phyloP scores from a whole-genome alignment of 64 coral and sea anemone species.

The Hydrozoanthus tunicans region DNA sequence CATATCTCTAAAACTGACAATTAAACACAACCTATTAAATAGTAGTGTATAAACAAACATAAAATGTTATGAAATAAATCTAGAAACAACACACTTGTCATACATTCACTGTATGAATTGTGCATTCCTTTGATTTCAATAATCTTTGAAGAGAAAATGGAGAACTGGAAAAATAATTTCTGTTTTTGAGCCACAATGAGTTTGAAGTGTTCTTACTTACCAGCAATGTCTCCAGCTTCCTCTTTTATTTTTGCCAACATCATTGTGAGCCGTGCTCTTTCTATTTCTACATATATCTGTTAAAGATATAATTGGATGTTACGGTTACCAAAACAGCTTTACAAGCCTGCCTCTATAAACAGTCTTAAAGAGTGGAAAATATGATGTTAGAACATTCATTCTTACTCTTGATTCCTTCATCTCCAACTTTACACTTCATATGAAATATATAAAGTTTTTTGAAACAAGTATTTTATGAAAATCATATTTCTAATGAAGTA shows the following conservation, averaged over 20 bases:
- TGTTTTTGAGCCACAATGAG: neutral
- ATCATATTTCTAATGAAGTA: too few species aligned
- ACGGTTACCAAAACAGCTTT: neutral
- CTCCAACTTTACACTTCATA: too few species aligned
- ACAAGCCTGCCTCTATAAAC: neutral
- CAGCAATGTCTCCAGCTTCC: slow-evolving; percentile 82
- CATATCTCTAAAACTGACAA: too few species aligned
- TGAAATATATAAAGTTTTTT: too few species aligned
- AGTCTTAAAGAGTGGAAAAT: neutral
- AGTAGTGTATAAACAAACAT: too few species aligned
- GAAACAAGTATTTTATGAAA: too few species aligned
- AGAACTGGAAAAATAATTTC: neutral
- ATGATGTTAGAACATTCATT: neutral
- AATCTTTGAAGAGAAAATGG: neutral
- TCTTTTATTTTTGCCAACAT: slow-evolving; percentile 95
- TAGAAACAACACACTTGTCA: too few species aligned
- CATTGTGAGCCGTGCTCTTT: slow-evolving; percentile 91
- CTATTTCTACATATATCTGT: slow-evolving; percentile 98
- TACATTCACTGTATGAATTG: too few species aligned
- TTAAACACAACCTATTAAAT: too few species aligned
- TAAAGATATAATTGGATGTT: neutral
- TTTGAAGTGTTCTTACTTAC: neutral
- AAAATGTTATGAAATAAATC: too few species aligned
- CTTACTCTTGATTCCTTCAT: too few species aligned
- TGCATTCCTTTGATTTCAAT: too few species aligned